Evolutionary conservation across 1,140 invertebrate genomes (phyloP), one percentile per base, ranked within the genome.

Genomic region (Drosophila eugracilis): DNA sequence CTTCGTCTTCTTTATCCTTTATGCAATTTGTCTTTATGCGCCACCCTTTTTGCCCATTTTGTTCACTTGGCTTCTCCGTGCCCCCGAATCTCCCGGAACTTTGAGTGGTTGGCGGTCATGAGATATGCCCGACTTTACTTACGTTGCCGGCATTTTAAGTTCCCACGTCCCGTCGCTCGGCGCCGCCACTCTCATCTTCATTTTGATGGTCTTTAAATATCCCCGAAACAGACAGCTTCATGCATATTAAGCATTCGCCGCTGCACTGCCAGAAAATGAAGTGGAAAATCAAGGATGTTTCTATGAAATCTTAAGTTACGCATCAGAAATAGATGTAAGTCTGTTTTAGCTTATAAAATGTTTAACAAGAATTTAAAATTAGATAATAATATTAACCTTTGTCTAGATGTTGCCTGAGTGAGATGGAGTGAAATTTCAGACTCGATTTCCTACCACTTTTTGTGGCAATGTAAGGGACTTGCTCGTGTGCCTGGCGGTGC

Each of bases 21-120:
- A 65, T 84, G 78, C 78, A 81, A 77, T 77, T 80, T 81, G 67
- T 80, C 73, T 71, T 76, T 62, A 60, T 77, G 66, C 42, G 36
- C 53, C 69, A 54, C 49, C 49, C 41, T 50, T 57, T 70, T 71
- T 52, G 34, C 55, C 52, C 58, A 44, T 66, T 62, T 52, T 59
- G 34, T 50, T 58, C 58, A 44, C 78, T 62, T 52, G 71, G 59
- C 49, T 62, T 42, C 55, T 62, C 48, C 55, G 49, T 36, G 63
- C 26, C 7, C 50, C 37, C 41, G 44, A 53, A 59, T 47, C 69
- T 10, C 50, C 37, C 41, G 44, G 53, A 59, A 50, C 69, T 55
- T 81, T 30, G 60, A 73, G 74, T 74, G 52, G 32, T 65, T 83
- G 78, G 58, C 62, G 57, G 60, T 52, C 55, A 62, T 62, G 71